phyloP scores from a whole-genome alignment of 2,888 invertebrate species.

The Chouioia cunea region DNA sequence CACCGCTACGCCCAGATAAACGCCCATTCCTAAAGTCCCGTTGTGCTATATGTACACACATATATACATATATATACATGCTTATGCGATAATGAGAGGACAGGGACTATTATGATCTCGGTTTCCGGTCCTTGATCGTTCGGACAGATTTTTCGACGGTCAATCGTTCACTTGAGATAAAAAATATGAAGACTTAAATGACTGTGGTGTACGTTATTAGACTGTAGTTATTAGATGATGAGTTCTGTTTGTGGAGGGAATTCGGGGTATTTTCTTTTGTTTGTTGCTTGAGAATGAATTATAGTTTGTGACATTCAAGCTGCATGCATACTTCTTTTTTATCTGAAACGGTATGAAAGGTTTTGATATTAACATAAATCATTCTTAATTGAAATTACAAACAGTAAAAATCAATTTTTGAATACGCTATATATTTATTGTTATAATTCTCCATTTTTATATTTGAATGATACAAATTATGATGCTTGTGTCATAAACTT shows the following conservation, averaged over 20 bases:
- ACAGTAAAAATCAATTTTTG: too few relatives aligned
- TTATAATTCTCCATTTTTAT: too few relatives aligned
- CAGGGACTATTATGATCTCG: constrained; percentile 26
- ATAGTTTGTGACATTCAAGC: too few relatives aligned
- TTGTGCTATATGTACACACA: constrained; percentile 55
- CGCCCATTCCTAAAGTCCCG: constrained; percentile 36
- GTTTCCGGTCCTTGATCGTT: constrained; percentile 22
- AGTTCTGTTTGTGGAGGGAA: background rate
- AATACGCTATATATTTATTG: too few relatives aligned
- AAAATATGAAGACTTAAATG: background rate
- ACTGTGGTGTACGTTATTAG: background rate
- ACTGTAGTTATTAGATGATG: constrained; percentile 15
- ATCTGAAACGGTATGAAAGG: too few relatives aligned
- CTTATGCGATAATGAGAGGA: constrained; percentile 41
- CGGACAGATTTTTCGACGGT: background rate
- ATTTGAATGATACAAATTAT: too few relatives aligned
- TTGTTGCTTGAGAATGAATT: too few relatives aligned
- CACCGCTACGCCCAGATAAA: constrained; percentile 24
- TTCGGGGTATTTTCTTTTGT: too few relatives aligned
- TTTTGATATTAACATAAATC: too few relatives aligned
- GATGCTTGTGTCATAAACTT: too few relatives aligned
- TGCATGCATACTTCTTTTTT: too few relatives aligned
- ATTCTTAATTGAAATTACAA: too few relatives aligned
- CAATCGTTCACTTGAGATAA: constrained; percentile 19
- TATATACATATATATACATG: constrained; percentile 48